Evolutionary conservation across 2,888 invertebrate genomes (phyloP).

Genomic region (Ochropacha duplaris): DNA sequence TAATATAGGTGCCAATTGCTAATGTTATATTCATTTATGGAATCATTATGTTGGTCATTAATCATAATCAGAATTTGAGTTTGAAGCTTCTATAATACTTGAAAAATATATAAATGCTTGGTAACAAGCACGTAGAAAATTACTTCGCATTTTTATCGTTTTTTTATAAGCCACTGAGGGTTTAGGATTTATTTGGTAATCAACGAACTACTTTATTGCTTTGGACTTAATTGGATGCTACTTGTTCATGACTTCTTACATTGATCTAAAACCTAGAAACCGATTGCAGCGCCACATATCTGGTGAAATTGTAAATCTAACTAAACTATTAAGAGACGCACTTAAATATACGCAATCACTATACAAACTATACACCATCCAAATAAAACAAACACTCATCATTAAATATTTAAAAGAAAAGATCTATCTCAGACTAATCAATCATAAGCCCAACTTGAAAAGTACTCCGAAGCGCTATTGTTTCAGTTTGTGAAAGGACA

Average conservation of each 20-base stretch:
- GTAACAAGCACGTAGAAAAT: neutral
- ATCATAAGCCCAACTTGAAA: neutral
- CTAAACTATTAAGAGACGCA: neutral
- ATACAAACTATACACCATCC: too few species aligned
- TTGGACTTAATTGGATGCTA: neutral
- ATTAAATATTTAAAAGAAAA: too few species aligned
- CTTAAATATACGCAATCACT: too few species aligned
- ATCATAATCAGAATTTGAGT: neutral
- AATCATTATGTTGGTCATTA: neutral
- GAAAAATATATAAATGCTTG: neutral
- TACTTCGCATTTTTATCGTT: neutral
- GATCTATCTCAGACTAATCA: neutral
- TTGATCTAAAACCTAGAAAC: neutral
- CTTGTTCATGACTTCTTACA: neutral
- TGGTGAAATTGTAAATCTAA: too few species aligned
- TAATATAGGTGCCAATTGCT: too few species aligned
- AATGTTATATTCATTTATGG: neutral
- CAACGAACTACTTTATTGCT: neutral
- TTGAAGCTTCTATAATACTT: neutral
- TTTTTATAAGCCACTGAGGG: neutral
- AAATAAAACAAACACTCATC: too few species aligned
- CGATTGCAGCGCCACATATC: too few species aligned
- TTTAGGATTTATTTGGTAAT: neutral
- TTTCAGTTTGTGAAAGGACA: slow-evolving; percentile 47
- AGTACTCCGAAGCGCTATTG: slow-evolving; percentile 30